Percentiles rank a stretch among this genome's conserved stretches.
phyloP scores from a whole-genome alignment of 2,888 invertebrate species.

The Lochmaea capreae region DNA sequence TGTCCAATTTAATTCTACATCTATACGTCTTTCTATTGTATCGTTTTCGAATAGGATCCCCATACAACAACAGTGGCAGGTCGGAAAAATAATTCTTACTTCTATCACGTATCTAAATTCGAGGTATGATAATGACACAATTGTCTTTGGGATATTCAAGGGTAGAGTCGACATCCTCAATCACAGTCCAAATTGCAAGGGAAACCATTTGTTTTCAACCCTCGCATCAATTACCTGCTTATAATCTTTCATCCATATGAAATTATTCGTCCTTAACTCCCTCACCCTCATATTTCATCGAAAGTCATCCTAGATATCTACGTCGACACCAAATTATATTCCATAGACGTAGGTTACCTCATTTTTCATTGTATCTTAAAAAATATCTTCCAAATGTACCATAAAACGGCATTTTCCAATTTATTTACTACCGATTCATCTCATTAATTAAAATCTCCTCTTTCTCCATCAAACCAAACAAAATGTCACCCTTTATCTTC shows the following conservation, averaged over 20 bases:
- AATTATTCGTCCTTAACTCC: constrained; percentile 20
- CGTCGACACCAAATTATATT: background rate
- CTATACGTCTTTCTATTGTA: too few relatives aligned
- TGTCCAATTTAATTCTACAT: too few relatives aligned
- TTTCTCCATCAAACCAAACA: background rate
- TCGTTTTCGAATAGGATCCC: too few relatives aligned
- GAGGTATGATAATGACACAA: background rate
- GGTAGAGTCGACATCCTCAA: constrained; percentile 2
- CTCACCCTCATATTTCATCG: constrained; percentile 3
- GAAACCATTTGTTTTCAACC: constrained; percentile 15
- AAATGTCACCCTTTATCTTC: background rate
- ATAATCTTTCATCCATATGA: constrained; percentile 17
- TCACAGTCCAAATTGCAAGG: constrained; percentile 10
- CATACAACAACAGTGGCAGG: too few relatives aligned
- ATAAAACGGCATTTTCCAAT: too few relatives aligned
- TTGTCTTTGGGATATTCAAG: background rate
- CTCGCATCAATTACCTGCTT: constrained; percentile 13
- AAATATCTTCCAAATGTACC: too few relatives aligned
- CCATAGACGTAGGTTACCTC: background rate
- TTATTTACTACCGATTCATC: background rate
- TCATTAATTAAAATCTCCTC: background rate
- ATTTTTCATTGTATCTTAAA: too few relatives aligned
- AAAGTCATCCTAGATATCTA: background rate
- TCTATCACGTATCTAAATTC: background rate
- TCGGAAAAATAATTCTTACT: background rate